phyloP scores from a whole-genome alignment of 2,888 invertebrate species.

The Phengaris arion region DNA sequence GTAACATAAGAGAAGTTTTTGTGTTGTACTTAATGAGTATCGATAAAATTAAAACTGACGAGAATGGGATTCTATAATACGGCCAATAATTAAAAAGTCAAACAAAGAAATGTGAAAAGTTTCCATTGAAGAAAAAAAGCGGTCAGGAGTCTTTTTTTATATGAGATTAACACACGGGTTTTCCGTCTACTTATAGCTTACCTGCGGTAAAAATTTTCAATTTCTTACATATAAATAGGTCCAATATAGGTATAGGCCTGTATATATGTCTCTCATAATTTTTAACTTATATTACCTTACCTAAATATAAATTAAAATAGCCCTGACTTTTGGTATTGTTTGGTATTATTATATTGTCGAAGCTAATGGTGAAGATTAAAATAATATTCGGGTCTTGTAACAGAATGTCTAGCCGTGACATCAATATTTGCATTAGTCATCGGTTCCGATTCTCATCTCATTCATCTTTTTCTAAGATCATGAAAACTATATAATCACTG shows the following conservation, averaged over 20 bases:
- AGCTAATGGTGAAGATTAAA: background rate
- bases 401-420: constrained; percentile 9
- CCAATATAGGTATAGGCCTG: no score
- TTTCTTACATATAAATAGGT: no score
- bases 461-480: constrained; percentile 7
- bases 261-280: no score
- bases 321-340: background rate
- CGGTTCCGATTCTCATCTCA: background rate
- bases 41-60: background rate
- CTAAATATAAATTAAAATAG: background rate
- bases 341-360: no score
- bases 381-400: constrained; percentile 12
- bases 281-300: no score
- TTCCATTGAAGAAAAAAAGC: background rate
- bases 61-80: background rate
- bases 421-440: constrained; percentile 2
- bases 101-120: background rate
- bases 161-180: background rate
- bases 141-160: background rate
- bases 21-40: background rate
- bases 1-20: background rate
- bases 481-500: background rate
- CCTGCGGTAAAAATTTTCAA: no score
- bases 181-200: background rate
- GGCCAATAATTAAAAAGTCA: background rate